A percentile compares a stretch with the other conserved stretches of the same genome.
phyloP scores from a whole-genome alignment of 2,888 invertebrate species.

The Tenthredo amoena region DNA sequence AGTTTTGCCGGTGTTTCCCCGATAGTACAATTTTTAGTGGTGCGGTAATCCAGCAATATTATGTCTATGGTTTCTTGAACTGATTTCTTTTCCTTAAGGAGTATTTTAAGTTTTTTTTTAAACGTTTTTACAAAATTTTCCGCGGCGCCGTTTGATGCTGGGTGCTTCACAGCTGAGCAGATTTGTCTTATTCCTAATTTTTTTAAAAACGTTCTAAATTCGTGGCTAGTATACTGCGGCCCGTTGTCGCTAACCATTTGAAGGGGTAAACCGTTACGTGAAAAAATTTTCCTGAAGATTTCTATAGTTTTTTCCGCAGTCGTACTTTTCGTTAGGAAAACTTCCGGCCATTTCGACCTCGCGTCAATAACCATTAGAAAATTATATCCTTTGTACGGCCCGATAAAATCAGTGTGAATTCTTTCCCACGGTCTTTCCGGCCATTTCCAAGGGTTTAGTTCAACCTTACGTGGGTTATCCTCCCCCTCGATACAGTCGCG shows the following conservation, averaged over 20 bases:
- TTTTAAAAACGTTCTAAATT: constrained; percentile 54
- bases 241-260: constrained; percentile 55
- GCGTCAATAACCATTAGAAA: constrained; percentile 55
- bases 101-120: constrained; percentile 56
- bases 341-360: constrained; percentile 56
- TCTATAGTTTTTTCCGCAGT: constrained; percentile 15
- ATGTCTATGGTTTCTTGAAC: constrained; percentile 45
- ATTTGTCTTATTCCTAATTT: constrained; percentile 58
- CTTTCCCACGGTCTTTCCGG: constrained; percentile 54
- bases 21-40: constrained; percentile 8
- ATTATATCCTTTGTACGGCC: constrained; percentile 54
- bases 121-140: constrained; percentile 61
- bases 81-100: constrained; percentile 43
- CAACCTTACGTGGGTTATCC: constrained; percentile 20
- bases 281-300: neutral
- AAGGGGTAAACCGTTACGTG: neutral
- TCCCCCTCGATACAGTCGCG: constrained; percentile 33
- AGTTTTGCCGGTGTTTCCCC: constrained; percentile 23
- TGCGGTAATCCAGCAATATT: constrained; percentile 46
- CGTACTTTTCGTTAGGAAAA: constrained; percentile 15
- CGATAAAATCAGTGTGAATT: constrained; percentile 55
- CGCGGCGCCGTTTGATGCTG: constrained; percentile 58
- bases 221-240: constrained; percentile 52
- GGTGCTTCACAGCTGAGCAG: constrained; percentile 58
- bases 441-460: constrained; percentile 53